Conservation (phyloP, 2,113 vertebrate species). For the Thermophis baileyi region DNA sequence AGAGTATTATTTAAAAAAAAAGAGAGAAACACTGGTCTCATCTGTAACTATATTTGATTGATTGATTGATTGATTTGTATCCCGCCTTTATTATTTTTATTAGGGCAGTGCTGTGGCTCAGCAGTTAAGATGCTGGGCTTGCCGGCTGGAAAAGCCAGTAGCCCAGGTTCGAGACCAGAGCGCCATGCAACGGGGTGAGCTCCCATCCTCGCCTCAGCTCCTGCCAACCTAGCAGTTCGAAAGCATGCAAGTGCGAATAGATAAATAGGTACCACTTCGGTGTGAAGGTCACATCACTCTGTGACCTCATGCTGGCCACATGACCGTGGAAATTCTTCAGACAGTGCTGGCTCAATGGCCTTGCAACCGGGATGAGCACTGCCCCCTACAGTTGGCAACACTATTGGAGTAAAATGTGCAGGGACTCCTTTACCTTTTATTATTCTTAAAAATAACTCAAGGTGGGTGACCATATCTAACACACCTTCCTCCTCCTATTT, state of each 20-base stretch:
- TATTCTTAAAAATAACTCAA: not conserved
- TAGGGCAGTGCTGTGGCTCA: not conserved
- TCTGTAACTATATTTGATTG: not conserved
- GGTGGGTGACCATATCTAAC: not conserved
- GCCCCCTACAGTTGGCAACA: not conserved
- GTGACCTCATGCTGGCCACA: no score
- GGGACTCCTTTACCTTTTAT: not conserved
- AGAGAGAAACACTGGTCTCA: not conserved
- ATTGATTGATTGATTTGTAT: not conserved
- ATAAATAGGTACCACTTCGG: no score
- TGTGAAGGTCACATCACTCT: no score
- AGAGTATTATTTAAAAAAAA: no score
- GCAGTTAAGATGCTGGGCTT: not conserved
- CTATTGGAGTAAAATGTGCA: not conserved
- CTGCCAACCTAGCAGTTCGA: not conserved
- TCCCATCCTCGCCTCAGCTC: not conserved
- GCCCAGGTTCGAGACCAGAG: not conserved
- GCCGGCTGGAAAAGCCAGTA: not conserved
- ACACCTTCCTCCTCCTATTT: not conserved
- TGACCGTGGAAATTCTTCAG: no score
- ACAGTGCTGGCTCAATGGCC: no score
- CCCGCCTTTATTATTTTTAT: not conserved
- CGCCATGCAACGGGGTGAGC: not conserved
- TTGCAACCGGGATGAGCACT: no score
- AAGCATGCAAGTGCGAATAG: not conserved